A percentile compares a stretch with the other conserved stretches of the same genome.
Conservation (phyloP, 2,888 invertebrate species). For the Miltochrista miniata region DNA sequence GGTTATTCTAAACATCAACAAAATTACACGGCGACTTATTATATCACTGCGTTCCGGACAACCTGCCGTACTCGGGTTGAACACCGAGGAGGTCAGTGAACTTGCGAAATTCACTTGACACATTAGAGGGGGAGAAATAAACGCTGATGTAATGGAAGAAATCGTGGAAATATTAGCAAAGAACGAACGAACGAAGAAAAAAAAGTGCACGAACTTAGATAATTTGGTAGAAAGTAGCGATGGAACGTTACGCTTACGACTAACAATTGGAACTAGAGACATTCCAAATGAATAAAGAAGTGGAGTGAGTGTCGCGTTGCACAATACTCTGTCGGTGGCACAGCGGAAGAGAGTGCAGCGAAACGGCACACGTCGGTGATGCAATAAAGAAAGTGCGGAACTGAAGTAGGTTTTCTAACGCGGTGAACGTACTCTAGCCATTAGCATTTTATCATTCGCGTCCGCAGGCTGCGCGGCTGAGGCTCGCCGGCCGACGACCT, state of each 20-base stretch:
- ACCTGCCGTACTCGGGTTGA: constrained; percentile 58
- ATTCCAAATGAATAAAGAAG: constrained; percentile 58
- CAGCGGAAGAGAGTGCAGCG: constrained; percentile 77
- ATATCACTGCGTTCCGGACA: constrained; percentile 68
- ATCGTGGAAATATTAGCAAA: constrained; percentile 54
- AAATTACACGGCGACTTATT: constrained; percentile 63
- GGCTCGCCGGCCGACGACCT: constrained; percentile 70
- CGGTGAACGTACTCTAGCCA: constrained; percentile 79
- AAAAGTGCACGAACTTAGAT: constrained; percentile 30
- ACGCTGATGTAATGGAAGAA: constrained; percentile 65
- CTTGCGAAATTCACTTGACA: constrained; percentile 79
- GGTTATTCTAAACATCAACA: constrained; percentile 64
- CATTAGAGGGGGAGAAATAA: constrained; percentile 55
- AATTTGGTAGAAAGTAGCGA: constrained; percentile 28
- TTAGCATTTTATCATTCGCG: constrained; percentile 75
- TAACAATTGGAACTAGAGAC: constrained; percentile 54
- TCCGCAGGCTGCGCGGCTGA: constrained; percentile 53
- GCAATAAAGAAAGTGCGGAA: constrained; percentile 83
- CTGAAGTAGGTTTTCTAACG: constrained; percentile 79
- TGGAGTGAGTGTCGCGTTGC: constrained; percentile 57
- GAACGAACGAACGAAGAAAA: no score
- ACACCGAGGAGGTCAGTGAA: constrained; percentile 70
- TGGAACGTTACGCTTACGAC: constrained; percentile 57
- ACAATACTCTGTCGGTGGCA: constrained; percentile 54
- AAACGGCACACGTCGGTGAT: constrained; percentile 75